phyloP scores from a whole-genome alignment of 2,113 vertebrate genomes.

The Rhinoderma darwinii region DNA sequence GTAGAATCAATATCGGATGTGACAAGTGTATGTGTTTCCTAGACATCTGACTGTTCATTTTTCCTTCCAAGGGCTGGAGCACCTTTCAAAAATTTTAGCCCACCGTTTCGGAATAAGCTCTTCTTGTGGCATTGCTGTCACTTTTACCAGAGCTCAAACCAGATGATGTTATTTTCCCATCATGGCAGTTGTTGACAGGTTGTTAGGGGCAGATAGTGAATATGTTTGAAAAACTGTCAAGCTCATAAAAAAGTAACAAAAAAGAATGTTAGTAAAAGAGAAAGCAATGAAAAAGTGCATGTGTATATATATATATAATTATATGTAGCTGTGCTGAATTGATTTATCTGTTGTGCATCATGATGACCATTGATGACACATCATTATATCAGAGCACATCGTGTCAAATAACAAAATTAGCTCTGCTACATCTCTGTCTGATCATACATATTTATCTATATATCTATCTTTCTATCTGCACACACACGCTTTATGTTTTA shows the following conservation, averaged over 20 bases:
- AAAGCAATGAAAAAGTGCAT: slow-evolving; percentile 63
- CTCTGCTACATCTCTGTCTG: not conserved
- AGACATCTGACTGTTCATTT: slow-evolving; percentile 91
- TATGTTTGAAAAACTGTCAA: slow-evolving; percentile 91
- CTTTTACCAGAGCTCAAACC: slow-evolving; percentile 82
- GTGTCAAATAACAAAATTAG: no score
- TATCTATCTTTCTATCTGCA: no score
- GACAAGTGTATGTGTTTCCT: slow-evolving; percentile 78
- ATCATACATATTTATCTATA: no score
- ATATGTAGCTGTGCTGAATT: not conserved
- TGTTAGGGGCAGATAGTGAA: slow-evolving; percentile 87
- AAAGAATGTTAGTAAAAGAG: slow-evolving; percentile 74
- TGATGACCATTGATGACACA: not conserved
- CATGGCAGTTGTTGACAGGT: slow-evolving; percentile 88
- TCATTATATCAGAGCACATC: not conserved
- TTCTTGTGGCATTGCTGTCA: slow-evolving; percentile 94
- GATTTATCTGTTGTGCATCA: not conserved
- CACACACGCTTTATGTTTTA: no score
- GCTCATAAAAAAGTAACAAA: slow-evolving; percentile 73
- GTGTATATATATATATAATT: not conserved
- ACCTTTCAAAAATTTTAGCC: slow-evolving; percentile 87
- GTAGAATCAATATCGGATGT: slow-evolving; percentile 82
- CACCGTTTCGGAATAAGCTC: slow-evolving; percentile 83
- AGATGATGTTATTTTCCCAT: slow-evolving; percentile 81
- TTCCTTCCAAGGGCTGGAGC: slow-evolving; percentile 79